phyloP scores from a whole-genome alignment of 2,797 vertebrate species.

The Tokudaia muenninki region DNA sequence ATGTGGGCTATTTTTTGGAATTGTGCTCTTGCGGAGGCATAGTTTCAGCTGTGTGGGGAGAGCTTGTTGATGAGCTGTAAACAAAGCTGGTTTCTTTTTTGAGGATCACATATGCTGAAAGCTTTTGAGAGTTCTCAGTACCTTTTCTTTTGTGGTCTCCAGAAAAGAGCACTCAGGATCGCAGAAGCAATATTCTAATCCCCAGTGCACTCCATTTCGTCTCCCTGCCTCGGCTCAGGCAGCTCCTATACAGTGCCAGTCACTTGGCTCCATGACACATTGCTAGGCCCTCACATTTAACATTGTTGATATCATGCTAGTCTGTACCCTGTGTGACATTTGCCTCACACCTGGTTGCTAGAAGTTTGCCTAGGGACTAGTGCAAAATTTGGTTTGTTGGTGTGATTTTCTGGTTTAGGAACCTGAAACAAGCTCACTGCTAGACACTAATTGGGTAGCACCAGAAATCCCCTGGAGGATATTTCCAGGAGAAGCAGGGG shows the following conservation, averaged over 20 bases:
- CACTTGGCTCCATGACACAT: background rate
- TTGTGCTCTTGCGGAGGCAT: background rate
- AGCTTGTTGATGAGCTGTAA: slow-evolving; percentile 39
- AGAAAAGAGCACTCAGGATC: background rate
- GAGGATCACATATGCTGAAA: background rate
- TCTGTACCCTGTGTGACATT: slow-evolving; percentile 14
- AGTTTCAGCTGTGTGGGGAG: background rate
- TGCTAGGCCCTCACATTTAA: background rate
- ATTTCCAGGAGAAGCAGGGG: background rate
- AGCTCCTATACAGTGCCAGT: background rate
- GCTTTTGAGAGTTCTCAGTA: background rate
- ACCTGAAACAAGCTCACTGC: background rate
- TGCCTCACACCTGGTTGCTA: background rate
- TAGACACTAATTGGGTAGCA: background rate
- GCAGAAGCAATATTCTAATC: background rate
- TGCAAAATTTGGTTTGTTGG: slow-evolving; percentile 10
- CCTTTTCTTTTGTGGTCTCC: slow-evolving; percentile 16
- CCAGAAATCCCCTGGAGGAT: background rate
- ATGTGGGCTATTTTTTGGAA: background rate
- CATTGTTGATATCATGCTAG: background rate
- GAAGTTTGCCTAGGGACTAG: background rate
- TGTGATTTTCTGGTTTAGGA: background rate
- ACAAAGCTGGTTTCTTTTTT: slow-evolving; percentile 20
- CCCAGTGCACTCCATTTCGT: background rate
- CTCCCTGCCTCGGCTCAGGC: background rate